These are phyloP conservation scores for Zingel zingel DNA, from an alignment of 2,113 vertebrate genomes.

Conservation along the genomic window DNA sequence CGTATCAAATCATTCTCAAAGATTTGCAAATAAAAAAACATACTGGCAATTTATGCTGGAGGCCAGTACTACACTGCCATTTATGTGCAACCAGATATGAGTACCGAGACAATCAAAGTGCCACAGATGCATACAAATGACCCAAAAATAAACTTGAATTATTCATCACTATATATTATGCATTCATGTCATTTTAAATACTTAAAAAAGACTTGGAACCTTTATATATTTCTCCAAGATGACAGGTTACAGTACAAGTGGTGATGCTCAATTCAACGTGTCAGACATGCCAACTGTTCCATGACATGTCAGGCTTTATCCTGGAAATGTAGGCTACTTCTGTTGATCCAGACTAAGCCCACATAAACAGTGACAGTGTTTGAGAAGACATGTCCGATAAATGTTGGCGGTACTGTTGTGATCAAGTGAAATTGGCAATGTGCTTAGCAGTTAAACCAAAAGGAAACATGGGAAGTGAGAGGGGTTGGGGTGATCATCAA, in stretches of 20 bases:
- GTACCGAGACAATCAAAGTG: conserved; percentile 31
- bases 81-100: conserved; percentile 46
- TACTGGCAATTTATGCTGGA: conserved; percentile 23
- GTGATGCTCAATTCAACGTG: conserved; percentile 48
- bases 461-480: conserved; percentile 1
- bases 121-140: conserved; percentile 26
- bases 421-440: conserved; percentile 60
- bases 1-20: conserved; percentile 42
- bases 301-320: too few species aligned
- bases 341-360: background rate
- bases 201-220: conserved; percentile 5
- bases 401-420: conserved; percentile 41
- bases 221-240: conserved; percentile 33
- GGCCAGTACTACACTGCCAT: conserved; percentile 3
- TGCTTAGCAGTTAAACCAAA: conserved; percentile 44
- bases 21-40: conserved; percentile 34
- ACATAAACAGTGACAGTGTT: conserved; percentile 49
- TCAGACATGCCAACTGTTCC: conserved; percentile 28
- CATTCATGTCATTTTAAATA: conserved; percentile 35
- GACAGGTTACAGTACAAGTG: conserved; percentile 13
- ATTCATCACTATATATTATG: conserved; percentile 40
- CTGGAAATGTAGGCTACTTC: too few species aligned
- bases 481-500: conserved; percentile 9
- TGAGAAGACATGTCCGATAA: conserved; percentile 45
- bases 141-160: conserved; percentile 30